phyloP scores from a whole-genome alignment of 2,113 vertebrate genomes.

The Callionymus lyra region DNA sequence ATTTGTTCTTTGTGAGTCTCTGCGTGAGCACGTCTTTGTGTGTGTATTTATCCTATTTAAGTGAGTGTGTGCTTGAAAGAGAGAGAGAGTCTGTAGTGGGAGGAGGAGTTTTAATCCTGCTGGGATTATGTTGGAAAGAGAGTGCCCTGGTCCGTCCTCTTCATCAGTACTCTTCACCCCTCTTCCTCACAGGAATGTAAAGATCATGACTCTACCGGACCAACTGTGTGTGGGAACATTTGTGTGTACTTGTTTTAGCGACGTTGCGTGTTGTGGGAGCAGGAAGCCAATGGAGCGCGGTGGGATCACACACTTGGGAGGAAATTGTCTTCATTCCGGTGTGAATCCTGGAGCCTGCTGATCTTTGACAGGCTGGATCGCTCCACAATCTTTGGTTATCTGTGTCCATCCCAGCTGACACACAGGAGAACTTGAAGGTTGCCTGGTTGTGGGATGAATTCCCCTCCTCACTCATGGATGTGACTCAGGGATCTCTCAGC shows the following conservation, averaged over 20 bases:
- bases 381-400: conserved; percentile 2
- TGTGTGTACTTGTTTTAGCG: conserved; percentile 2
- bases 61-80: conserved; percentile 12
- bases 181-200: conserved; percentile 8
- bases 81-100: conserved; percentile 24
- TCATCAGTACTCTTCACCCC: conserved; percentile 7
- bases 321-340: conserved; percentile 26
- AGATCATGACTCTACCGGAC: conserved; percentile 6
- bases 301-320: neutral
- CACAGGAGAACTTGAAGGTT: no score
- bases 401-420: conserved; percentile 41
- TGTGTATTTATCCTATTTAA: neutral
- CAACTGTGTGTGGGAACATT: conserved; percentile 1
- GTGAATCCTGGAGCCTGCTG: conserved; percentile 22
- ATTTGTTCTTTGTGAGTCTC: conserved; percentile 8
- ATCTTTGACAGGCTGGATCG: conserved; percentile 41
- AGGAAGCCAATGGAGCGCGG: conserved; percentile 1
- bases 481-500: neutral
- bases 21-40: conserved; percentile 3
- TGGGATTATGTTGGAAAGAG: conserved; percentile 47
- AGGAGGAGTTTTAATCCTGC: conserved; percentile 67
- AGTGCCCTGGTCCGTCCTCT: conserved; percentile 28
- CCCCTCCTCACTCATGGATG: neutral
- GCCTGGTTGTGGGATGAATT: neutral
- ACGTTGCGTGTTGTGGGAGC: conserved; percentile 29